Base-by-base conservation (phyloP, 2,888 invertebrate genomes). In the Meteorus colon region DNA sequence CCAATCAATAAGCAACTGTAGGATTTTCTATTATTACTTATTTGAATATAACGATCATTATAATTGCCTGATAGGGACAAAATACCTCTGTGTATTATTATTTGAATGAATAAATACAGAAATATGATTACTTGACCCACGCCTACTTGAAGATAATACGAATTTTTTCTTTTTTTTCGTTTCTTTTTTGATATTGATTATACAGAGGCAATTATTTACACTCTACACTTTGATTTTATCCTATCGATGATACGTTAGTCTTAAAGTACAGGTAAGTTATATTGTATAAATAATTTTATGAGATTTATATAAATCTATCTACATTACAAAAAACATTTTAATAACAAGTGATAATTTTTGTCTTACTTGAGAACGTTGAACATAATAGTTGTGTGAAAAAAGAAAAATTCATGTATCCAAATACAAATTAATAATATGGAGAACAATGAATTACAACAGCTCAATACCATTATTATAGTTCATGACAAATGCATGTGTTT, bases 341-440 rank as follows among this genome's bases (percentile, higher is more conserved):
- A 41, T 37, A 68, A 74, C 68, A 68, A 68, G 60, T 74, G 60
- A 74, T 68, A 67, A 55, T 67, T 73, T 73, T 72, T 59, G 48
- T 73, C 34, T 59, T 62, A 60, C 34, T 74, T 55, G 65, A 65
- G 19, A 34, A 65, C n/a, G 19, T 41, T 27, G 62, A 62, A 29
- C n/a, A 16, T n/a, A 62, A 62, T 62, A 31, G 1, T 6, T 62
- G 31, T 62, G 27, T 10, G 27, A 31, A 12, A 16, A 55, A 55
- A 55, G 8, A n/a, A 55, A 19, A n/a, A 6, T 5, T 2, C 2
- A 41, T 12, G 41, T 55, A 19, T 62, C 16, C 24, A 31, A 73
- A 65, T 73, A 62, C 62, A 45, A 72, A 63, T 45, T 45, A 62
- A 63, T 48, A 72, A 29, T 62, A 45, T 72, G 29, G 62, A 48